Conservation (phyloP, 2,113 vertebrate species). For the Haemorhous mexicanus region DNA sequence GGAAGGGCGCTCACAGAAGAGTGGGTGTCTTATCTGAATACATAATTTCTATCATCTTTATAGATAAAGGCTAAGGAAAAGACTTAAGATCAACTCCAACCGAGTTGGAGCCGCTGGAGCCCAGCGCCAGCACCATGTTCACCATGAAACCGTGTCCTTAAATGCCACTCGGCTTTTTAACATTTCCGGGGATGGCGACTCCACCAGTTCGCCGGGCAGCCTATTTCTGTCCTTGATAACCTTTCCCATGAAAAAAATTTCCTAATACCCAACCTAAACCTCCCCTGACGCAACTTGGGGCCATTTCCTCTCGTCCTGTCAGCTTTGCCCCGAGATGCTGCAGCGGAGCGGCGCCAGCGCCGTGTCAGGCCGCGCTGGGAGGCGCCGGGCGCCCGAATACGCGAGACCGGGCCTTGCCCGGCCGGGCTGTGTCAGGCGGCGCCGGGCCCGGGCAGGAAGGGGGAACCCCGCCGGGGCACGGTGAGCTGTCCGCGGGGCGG, state of each 20-base stretch:
- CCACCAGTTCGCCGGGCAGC: background rate
- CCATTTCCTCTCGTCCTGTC: background rate
- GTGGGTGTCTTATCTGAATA: no score
- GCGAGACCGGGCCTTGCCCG: background rate
- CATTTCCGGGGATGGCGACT: background rate
- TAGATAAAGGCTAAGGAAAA: background rate
- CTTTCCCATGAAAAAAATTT: background rate
- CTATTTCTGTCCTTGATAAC: background rate
- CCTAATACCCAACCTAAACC: background rate
- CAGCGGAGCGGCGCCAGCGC: background rate
- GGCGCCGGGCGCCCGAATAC: background rate
- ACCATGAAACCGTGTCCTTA: background rate
- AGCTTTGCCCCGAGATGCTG: background rate
- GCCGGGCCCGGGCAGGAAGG: background rate
- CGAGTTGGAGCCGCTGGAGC: no score
- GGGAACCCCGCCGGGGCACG: background rate
- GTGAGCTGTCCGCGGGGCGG: background rate
- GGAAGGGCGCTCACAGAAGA: background rate
- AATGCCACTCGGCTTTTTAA: background rate
- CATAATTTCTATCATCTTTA: rapidly evolving
- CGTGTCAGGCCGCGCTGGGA: background rate
- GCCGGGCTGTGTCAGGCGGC: background rate
- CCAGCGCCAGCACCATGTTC: background rate
- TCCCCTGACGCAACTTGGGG: background rate
- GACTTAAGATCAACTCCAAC: no score